These are phyloP conservation scores for Alligator sinensis DNA, from an alignment of 2,113 vertebrate species.

Conservation along the genomic window DNA sequence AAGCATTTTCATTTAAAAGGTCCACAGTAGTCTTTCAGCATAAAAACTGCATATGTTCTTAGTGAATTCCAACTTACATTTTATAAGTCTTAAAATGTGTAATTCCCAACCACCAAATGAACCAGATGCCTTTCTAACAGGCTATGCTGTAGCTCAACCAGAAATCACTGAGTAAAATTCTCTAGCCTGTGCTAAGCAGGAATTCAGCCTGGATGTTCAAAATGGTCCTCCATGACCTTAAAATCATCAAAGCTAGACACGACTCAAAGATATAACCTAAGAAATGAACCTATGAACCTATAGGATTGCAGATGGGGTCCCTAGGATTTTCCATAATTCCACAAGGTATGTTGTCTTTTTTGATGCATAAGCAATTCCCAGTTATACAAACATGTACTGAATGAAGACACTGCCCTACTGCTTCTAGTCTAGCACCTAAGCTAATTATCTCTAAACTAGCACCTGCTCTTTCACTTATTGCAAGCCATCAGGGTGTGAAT, in stretches of 20 bases:
- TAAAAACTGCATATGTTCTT: neutral
- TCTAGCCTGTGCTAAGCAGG: neutral
- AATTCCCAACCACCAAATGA: neutral
- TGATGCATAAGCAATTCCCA: neutral
- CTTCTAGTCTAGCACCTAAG: constrained; percentile 15
- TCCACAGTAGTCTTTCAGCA: neutral
- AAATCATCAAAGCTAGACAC: neutral
- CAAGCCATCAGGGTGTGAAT: constrained; percentile 4
- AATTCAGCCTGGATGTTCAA: neutral
- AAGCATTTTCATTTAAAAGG: rapidly evolving
- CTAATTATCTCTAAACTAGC: constrained; percentile 35
- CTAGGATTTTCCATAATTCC: neutral
- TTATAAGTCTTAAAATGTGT: neutral
- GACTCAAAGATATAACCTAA: neutral
- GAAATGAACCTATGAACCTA: neutral
- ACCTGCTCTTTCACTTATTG: constrained; percentile 59
- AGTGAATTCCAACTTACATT: neutral
- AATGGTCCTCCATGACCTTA: neutral
- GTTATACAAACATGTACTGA: neutral
- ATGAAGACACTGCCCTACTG: neutral
- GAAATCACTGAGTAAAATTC: neutral
- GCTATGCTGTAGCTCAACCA: rapidly evolving
- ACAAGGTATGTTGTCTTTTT: rapidly evolving
- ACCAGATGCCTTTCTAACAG: neutral
- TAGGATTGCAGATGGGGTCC: neutral